Conservation (phyloP, 2,797 vertebrate species). For the Hippocampus kuda region DNA sequence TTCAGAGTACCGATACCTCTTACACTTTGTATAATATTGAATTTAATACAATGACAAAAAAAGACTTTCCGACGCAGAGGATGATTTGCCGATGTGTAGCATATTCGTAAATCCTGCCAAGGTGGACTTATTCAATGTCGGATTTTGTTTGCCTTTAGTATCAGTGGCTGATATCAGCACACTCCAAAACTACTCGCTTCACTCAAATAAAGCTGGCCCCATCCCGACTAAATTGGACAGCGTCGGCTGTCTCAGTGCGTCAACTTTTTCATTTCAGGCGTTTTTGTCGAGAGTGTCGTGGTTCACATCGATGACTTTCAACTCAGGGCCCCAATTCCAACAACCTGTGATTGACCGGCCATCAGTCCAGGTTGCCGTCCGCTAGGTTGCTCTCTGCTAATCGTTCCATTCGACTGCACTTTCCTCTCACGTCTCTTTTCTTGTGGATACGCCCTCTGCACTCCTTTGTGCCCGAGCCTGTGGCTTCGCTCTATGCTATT, state of each 20-base stretch:
- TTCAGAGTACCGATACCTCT: no score
- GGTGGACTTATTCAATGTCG: no score
- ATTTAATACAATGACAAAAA: no score
- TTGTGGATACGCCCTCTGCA: conserved; percentile 13
- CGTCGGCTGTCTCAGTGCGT: background rate
- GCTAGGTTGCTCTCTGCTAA: no score
- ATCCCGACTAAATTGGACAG: background rate
- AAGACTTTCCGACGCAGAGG: no score
- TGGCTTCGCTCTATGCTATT: conserved; percentile 24
- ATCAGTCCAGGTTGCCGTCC: background rate
- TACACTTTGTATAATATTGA: no score
- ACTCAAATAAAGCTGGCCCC: no score
- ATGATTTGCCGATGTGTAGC: no score
- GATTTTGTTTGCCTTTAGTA: no score
- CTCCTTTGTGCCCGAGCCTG: conserved; percentile 5
- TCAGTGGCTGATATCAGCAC: no score
- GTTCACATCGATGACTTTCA: background rate
- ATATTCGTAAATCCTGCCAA: no score
- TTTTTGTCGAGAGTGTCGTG: background rate
- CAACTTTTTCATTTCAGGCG: background rate
- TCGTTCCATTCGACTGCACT: conserved; percentile 9
- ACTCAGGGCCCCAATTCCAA: background rate
- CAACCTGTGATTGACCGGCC: background rate
- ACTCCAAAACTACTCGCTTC: no score
- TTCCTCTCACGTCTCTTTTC: conserved; percentile 19